phyloP scores from a whole-genome alignment of 2,797 vertebrate genomes.

The Eospalax fontanierii region DNA sequence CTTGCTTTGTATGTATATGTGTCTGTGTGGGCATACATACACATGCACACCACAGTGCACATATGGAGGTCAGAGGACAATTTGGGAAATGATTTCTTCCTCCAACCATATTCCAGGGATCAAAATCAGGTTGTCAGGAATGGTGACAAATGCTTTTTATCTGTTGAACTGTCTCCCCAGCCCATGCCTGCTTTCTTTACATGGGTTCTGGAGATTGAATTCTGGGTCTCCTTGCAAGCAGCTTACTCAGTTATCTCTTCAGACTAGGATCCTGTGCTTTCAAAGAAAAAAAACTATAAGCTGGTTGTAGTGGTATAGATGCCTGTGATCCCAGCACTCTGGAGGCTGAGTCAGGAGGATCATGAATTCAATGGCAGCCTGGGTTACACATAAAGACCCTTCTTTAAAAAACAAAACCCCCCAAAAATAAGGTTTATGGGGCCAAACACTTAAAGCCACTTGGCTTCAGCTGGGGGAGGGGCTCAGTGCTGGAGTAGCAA shows the following conservation, averaged over 20 bases:
- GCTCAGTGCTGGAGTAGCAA: background rate
- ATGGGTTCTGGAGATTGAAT: background rate
- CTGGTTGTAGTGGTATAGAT: background rate
- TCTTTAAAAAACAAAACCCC: background rate
- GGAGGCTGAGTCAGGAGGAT: background rate
- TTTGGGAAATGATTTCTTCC: background rate
- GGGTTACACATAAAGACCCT: background rate
- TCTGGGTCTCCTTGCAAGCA: background rate
- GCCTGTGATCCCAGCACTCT: background rate
- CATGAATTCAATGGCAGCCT: background rate
- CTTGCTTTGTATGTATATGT: too few relatives aligned
- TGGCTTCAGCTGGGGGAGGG: background rate
- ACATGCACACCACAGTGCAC: background rate
- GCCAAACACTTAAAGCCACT: background rate
- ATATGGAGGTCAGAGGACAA: background rate
- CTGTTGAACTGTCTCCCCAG: background rate
- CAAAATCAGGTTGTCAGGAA: background rate
- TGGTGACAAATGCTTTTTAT: background rate
- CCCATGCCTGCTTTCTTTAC: background rate
- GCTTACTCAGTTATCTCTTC: background rate
- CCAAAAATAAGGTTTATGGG: background rate
- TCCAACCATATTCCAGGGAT: background rate
- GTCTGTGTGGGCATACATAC: background rate
- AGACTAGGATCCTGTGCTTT: background rate
- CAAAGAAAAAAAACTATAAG: background rate